phyloP scores from a whole-genome alignment of 2,113 vertebrate genomes.

The Sardina pilchardus region DNA sequence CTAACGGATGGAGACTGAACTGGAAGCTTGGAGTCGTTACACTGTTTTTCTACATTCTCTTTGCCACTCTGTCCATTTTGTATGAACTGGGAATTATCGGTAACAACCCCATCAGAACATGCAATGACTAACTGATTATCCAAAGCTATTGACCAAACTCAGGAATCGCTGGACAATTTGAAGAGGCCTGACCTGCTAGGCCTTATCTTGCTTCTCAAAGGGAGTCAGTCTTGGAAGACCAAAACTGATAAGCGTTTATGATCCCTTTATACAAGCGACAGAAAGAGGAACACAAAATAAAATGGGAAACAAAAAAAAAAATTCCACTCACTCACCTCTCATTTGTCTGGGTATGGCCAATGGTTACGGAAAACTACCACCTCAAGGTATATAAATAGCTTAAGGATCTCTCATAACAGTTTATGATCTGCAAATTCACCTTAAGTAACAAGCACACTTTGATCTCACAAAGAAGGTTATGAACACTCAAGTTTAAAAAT shows the following conservation, averaged over 20 bases:
- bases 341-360: background rate
- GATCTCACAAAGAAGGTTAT: background rate
- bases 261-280: background rate
- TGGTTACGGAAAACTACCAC: background rate
- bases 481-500: conserved; percentile 70
- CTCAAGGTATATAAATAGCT: background rate
- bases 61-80: conserved; percentile 84
- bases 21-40: conserved; percentile 84
- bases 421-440: background rate
- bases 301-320: background rate
- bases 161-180: conserved; percentile 2
- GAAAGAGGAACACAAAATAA: conserved; percentile 32
- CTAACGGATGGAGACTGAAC: conserved; percentile 93
- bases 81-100: conserved; percentile 95
- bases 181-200: background rate
- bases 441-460: background rate
- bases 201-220: background rate
- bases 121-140: conserved; percentile 70
- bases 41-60: conserved; percentile 83
- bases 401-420: background rate
- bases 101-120: conserved; percentile 80
- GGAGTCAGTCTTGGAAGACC: background rate
- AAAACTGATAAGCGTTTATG: conserved; percentile 54
- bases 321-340: conserved; percentile 35
- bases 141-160: background rate